Conservation (phyloP, 2,113 vertebrate genomes). For the Cephalopholis sonnerati region DNA sequence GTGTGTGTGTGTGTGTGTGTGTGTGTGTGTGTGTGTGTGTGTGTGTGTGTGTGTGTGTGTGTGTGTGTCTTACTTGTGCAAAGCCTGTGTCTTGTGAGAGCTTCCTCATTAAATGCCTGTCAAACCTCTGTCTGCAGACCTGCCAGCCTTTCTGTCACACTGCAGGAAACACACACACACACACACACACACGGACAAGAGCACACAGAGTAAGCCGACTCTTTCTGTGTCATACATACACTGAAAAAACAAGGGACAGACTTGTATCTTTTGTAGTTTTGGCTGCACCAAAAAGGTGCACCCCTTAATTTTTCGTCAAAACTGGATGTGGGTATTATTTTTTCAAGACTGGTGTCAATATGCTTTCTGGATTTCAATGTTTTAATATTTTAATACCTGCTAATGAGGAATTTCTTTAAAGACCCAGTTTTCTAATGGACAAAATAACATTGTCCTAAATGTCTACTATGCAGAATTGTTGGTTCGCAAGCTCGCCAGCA, state of each 20-base stretch:
- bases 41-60: slow-evolving; percentile 24
- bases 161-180: slow-evolving; percentile 58
- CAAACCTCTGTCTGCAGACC: slow-evolving; percentile 73
- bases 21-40: slow-evolving; percentile 30
- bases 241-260: not conserved
- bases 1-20: slow-evolving; percentile 29
- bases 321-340: not conserved
- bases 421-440: too few relatives aligned
- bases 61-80: slow-evolving; percentile 48
- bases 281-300: not conserved
- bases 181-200: slow-evolving; percentile 27
- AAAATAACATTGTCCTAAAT: too few relatives aligned
- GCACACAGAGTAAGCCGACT: slow-evolving; percentile 25
- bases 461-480: too few relatives aligned
- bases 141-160: slow-evolving; percentile 77
- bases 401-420: too few relatives aligned
- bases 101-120: slow-evolving; percentile 78
- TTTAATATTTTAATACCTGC: not conserved
- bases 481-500: too few relatives aligned
- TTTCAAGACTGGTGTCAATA: not conserved
- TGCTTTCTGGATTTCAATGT: not conserved
- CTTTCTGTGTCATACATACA: slow-evolving; percentile 15
- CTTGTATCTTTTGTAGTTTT: not conserved
- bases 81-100: slow-evolving; percentile 67
- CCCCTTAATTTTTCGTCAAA: not conserved